Conservation (phyloP, 2,888 invertebrate genomes). For the Papilio demoleus region DNA sequence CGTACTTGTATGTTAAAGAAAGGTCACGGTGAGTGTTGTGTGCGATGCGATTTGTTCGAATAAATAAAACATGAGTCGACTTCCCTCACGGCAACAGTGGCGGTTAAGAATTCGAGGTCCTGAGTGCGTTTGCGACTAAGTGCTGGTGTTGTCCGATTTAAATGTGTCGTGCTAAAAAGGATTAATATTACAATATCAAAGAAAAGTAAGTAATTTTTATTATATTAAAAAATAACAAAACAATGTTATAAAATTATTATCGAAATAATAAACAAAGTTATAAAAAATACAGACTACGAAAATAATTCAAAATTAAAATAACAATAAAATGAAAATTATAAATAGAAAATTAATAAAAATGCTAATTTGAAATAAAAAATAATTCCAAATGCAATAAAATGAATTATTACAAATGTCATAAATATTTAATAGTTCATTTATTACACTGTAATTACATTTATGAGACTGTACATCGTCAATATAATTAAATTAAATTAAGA, state of each 20-base stretch:
- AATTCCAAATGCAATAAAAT: not conserved
- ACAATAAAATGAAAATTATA: not conserved
- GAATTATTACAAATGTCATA: not conserved
- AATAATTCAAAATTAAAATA: too few species aligned
- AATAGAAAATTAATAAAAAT: not conserved
- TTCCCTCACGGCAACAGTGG: conserved; percentile 39
- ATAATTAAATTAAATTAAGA: too few species aligned
- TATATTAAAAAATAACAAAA: not conserved
- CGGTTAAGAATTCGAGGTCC: conserved; percentile 39
- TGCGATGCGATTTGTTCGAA: conserved; percentile 43
- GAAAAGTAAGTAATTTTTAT: conserved; percentile 8
- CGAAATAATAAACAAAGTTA: too few species aligned
- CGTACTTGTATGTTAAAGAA: conserved; percentile 49
- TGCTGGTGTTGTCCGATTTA: conserved; percentile 34
- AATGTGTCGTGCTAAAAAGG: conserved; percentile 22
- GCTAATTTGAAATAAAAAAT: not conserved
- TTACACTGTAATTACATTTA: not conserved
- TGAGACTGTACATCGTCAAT: not conserved
- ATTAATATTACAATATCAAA: not conserved
- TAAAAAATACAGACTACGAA: too few species aligned
- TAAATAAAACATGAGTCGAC: conserved; percentile 47
- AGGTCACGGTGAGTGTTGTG: conserved; percentile 47
- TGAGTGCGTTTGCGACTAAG: conserved; percentile 28
- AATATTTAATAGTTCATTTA: not conserved
- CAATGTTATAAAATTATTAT: not conserved